Evolutionary conservation across 2,113 vertebrate genomes (phyloP).

Genomic region (Protomyctophum bolini): DNA sequence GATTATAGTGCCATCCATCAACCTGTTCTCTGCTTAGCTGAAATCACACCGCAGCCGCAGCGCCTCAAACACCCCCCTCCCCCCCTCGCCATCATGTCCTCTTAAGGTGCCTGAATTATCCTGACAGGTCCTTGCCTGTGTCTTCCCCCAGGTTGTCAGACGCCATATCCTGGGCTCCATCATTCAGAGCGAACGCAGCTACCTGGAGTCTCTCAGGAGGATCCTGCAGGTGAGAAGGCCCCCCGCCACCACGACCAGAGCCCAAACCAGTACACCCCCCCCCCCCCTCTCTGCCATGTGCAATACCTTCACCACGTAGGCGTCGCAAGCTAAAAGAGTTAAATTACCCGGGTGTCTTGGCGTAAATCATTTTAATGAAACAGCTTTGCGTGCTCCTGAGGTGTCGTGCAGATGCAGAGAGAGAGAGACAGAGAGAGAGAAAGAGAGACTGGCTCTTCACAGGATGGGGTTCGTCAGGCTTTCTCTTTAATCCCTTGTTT

Average conservation of each 20-base stretch:
- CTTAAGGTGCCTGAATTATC: conserved; percentile 35
- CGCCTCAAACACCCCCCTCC: background rate
- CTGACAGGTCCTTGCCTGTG: conserved; percentile 47
- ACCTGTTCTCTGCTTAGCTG: conserved; percentile 35
- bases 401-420: conserved; percentile 14
- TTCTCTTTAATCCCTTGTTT: conserved; percentile 53
- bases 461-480: conserved; percentile 27
- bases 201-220: conserved; percentile 88
- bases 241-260: background rate
- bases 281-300: conserved; percentile 60
- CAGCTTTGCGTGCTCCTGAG: conserved; percentile 27
- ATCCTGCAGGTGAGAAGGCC: conserved; percentile 85
- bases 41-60: conserved; percentile 24
- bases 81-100: conserved; percentile 44
- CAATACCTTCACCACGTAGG: conserved; percentile 54
- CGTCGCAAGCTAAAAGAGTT: conserved; percentile 26
- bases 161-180: conserved; percentile 93
- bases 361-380: conserved; percentile 57
- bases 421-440: conserved; percentile 9
- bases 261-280: conserved; percentile 14
- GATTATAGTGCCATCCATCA: conserved; percentile 61
- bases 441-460: conserved; percentile 14
- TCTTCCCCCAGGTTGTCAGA: conserved; percentile 84
- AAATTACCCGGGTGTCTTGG: conserved; percentile 56
- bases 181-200: conserved; percentile 91